Percentiles rank a stretch among this genome's conserved stretches.
Evolutionary conservation across 53 echinoderm and acorn worm species (phyloP).

Genomic region (Crossaster papposus): DNA sequence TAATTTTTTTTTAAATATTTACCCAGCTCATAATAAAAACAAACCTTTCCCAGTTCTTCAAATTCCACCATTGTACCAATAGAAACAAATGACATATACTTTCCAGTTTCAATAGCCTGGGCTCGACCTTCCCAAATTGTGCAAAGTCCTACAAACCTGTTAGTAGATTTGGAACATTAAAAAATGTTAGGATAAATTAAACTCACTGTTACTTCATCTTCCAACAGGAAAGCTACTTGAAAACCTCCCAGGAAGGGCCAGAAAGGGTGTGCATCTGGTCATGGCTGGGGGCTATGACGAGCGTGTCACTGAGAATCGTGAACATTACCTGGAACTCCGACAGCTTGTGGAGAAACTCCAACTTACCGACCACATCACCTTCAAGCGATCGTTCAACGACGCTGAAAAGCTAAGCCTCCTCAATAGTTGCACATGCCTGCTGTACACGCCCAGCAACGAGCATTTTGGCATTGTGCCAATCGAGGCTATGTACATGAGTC

Average conservation of each 20-base stretch:
- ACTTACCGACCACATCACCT: conserved; percentile 78
- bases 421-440: conserved; percentile 76
- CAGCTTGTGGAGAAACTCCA: conserved; percentile 62
- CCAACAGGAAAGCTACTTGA: conserved; percentile 76
- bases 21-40: too few species aligned
- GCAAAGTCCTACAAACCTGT: too few species aligned
- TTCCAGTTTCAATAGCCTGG: too few species aligned
- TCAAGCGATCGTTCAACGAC: conserved; percentile 90
- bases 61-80: too few species aligned
- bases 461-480: conserved; percentile 98
- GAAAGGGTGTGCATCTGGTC: conserved; percentile 80
- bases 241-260: conserved; percentile 59
- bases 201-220: neutral
- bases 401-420: conserved; percentile 85
- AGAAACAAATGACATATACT: too few species aligned
- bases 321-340: conserved; percentile 88
- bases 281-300: conserved; percentile 99
- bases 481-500: conserved; percentile 95
- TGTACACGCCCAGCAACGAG: conserved; percentile 94
- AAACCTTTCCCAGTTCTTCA: too few species aligned
- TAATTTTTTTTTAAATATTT: too few species aligned
- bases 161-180: too few species aligned
- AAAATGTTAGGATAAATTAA: neutral
- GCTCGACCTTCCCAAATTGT: too few species aligned
- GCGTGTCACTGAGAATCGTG: conserved; percentile 84